phyloP scores from a whole-genome alignment of 2,888 invertebrate species.

The Acrobasis suavella region DNA sequence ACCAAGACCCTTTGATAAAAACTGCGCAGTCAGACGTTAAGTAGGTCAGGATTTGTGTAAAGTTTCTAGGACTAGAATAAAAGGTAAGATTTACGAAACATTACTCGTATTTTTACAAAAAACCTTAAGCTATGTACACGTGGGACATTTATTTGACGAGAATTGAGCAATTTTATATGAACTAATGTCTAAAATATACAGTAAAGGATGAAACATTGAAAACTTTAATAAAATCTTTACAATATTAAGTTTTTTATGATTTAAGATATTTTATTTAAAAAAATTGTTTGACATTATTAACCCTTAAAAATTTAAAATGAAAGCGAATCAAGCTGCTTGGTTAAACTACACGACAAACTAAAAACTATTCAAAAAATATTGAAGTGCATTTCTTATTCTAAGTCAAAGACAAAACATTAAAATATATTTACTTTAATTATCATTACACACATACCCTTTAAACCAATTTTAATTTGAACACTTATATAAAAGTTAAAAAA shows the following conservation, averaged over 20 bases:
- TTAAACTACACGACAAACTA: slow-evolving; percentile 15
- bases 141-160: slow-evolving; percentile 44
- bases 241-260: not conserved
- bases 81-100: slow-evolving; percentile 20
- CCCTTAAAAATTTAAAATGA: slow-evolving; percentile 2
- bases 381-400: slow-evolving; percentile 35
- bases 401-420: slow-evolving; percentile 44
- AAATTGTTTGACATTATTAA: not conserved
- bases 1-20: no score
- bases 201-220: slow-evolving; percentile 23
- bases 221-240: not conserved
- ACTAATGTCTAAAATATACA: slow-evolving; percentile 25
- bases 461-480: slow-evolving; percentile 19
- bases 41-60: no score
- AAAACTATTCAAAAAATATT: slow-evolving; percentile 25
- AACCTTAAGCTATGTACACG: slow-evolving; percentile 36
- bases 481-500: not conserved
- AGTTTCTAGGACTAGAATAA: slow-evolving; percentile 21
- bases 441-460: slow-evolving; percentile 26
- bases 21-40: no score
- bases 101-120: slow-evolving; percentile 21
- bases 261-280: not conserved
- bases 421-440: slow-evolving; percentile 39
- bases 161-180: slow-evolving; percentile 57
- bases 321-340: not conserved